Base-by-base conservation (phyloP, 2,113 vertebrate genomes). In the Alosa alosa region DNA sequence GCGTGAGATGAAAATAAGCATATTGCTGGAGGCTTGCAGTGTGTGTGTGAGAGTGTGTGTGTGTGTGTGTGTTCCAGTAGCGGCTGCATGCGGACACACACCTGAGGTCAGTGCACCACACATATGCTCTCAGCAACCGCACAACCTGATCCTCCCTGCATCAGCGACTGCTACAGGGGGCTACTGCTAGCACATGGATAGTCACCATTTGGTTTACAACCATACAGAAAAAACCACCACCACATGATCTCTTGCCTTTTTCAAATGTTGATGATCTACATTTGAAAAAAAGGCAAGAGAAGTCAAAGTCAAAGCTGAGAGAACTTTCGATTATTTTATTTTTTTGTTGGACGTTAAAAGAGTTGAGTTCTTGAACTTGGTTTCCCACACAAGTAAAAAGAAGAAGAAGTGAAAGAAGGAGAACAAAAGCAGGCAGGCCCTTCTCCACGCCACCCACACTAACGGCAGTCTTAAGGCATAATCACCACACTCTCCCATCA, bases 301-400 rank as follows among this genome's bases (percentile, higher is more conserved):
- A 22, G 3, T 60, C 55, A 60, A 60, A 60, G 55, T 60, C 41
- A 44, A 44, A 44, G 41, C 41, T 22, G 18, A 22, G 6, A 55
- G 17, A 17, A 15, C 17, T 17, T 55, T 55, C 5, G 17, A 18
- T 55, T 18, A 18, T 55, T 55, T 55, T 17, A 18, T 15, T 55
- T 18, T 4, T 15, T 72, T 72, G 10, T 36, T 36, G 36, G 31
- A 6, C 39, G 31, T 39, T 78, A 39, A 75, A 39, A 78, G 72
- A 78, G 31, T 41, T 39, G 72, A 5, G 72, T 25, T 81, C 72
- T 49, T 87, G 75, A 87, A 83, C 55, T 49, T 68, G 44, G 17
- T 52, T 84, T 55, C 86, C 86, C 75, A 87, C 55, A 82, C 50
- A 82, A 49, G 44, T 31, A 13, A 60, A 7, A 44, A 50, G 50